Base-by-base conservation (phyloP, 1,140 invertebrate genomes). In the Aricia agestis region DNA sequence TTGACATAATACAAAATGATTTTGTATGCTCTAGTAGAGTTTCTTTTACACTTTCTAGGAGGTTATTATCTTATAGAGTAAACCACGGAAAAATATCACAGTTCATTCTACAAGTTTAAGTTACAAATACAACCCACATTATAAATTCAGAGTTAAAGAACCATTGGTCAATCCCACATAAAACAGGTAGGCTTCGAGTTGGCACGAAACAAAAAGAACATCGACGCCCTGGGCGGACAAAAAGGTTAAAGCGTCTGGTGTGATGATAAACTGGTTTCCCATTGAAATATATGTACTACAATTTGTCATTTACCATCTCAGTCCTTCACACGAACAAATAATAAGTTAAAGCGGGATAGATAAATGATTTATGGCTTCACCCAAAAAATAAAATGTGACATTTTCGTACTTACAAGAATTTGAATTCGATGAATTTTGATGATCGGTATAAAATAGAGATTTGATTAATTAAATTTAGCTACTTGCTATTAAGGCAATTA, bases 141-240 rank as follows among this genome's bases (percentile, higher is more conserved):
- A 52, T 52, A 52, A 52, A 52, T 52, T 52, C 13, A 36, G 36
- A 36, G 9, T 36, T 36, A 36, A 52, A 52, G 13, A 11, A 19
- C 18, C 59, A 63, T 63, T 63, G 59, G 59, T 63, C 59, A 63
- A 52, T 63, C 19, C 19, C 11, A 63, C 18, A 63, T 63, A 25
- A 67, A 71, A 76, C 67, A 68, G 52, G 69, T 65, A 70, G 74
- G 72, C 66, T 74, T 74, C 71, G 76, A 83, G 75, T 81, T 78
- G 74, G 69, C 74, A 75, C 74, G 79, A 85, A 72, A 81, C 76
- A 81, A 76, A 77, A 70, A 74, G 74, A 72, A 76, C 76, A 82
- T 83, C 81, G 81, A 86, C 84, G 82, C 82, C 84, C 82, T 79
- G 78, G 74, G 70, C 68, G 13, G 15, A 18, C 63, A 67, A 70